A percentile compares a stretch with the other conserved stretches of the same genome.
These are phyloP conservation scores for Cephus runcator DNA, from an alignment of 2,888 invertebrate species.

Conservation along the genomic window DNA sequence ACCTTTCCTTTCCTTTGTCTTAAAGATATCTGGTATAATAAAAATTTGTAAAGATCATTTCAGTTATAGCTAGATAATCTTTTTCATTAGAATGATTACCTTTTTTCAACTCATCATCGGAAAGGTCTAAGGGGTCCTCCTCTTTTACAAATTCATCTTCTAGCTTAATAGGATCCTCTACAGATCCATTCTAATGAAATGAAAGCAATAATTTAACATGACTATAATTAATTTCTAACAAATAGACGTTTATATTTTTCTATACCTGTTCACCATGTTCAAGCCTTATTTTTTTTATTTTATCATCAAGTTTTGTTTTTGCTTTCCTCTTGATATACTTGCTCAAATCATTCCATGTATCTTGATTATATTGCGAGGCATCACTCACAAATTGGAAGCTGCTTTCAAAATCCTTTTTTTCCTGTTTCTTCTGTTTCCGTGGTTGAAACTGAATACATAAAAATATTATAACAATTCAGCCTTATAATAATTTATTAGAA, in stretches of 20 bases:
- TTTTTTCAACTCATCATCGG: constrained; percentile 80
- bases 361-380: constrained; percentile 82
- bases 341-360: constrained; percentile 82
- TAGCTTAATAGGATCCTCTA: constrained; percentile 45
- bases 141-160: constrained; percentile 48
- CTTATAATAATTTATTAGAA: neutral
- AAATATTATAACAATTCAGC: neutral
- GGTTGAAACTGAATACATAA: constrained; percentile 78
- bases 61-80: neutral
- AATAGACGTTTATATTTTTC: constrained; percentile 54
- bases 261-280: constrained; percentile 67
- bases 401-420: constrained; percentile 81
- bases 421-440: constrained; percentile 78
- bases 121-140: constrained; percentile 72
- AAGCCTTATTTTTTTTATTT: constrained; percentile 75
- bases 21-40: constrained; percentile 45
- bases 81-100: constrained; percentile 37
- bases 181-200: constrained; percentile 37
- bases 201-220: constrained; percentile 3
- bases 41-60: neutral
- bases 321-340: constrained; percentile 85
- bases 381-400: constrained; percentile 84
- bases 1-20: constrained; percentile 55
- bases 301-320: constrained; percentile 85
- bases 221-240: neutral